phyloP scores from a whole-genome alignment of 2,113 vertebrate genomes.

The Cranoglanis bouderius region DNA sequence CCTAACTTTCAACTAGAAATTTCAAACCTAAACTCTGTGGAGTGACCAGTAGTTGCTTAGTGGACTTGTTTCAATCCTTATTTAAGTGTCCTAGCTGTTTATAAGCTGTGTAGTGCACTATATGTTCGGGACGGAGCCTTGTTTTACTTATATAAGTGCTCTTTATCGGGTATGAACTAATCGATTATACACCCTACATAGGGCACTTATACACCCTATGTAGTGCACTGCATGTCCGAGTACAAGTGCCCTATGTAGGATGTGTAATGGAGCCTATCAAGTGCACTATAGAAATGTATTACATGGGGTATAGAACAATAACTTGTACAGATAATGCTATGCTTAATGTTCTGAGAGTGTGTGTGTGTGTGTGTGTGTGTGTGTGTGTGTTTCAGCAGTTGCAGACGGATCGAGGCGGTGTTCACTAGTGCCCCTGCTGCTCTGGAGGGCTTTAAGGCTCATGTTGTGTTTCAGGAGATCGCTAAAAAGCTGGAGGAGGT shows the following conservation, averaged over 20 bases:
- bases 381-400: constrained; percentile 52
- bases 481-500: constrained; percentile 93
- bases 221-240: neutral
- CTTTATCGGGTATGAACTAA: neutral
- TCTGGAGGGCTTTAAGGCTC: constrained; percentile 86
- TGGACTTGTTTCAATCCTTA: neutral
- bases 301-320: neutral
- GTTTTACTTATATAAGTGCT: neutral
- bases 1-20: neutral
- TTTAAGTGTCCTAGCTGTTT: neutral
- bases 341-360: neutral
- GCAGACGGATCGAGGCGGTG: constrained; percentile 65
- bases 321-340: neutral
- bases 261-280: neutral
- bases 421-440: constrained; percentile 70
- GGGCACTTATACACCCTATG: too few species aligned
- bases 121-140: neutral
- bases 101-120: neutral
- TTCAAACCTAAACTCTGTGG: neutral
- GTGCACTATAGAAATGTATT: neutral
- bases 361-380: neutral
- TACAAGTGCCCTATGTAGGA: neutral
- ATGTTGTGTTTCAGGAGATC: constrained; percentile 90
- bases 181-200: too few species aligned
- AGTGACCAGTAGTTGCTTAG: neutral